Conservation (phyloP, 2,797 vertebrate genomes). For the Rhinichthys osculus region DNA sequence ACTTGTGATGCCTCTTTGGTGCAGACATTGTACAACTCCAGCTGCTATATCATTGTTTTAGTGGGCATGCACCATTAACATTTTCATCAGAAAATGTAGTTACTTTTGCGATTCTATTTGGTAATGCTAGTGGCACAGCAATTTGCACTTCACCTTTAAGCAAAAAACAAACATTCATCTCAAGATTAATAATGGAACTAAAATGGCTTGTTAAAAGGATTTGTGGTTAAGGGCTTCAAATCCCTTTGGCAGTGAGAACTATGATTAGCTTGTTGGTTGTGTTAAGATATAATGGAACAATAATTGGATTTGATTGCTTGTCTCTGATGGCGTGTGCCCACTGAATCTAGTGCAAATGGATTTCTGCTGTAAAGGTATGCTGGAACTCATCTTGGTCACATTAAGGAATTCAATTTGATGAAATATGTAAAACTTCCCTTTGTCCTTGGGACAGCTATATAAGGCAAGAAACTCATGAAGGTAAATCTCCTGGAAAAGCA, state of each 20-base stretch:
- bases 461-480: conserved; percentile 17
- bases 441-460: conserved; percentile 20
- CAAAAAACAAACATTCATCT: conserved; percentile 10
- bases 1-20: no score
- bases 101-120: not conserved
- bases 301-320: conserved; percentile 29
- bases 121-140: not conserved
- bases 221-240: not conserved
- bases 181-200: not conserved
- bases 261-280: conserved; percentile 34
- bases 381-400: conserved; percentile 18
- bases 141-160: not conserved
- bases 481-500: conserved; percentile 1
- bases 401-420: conserved; percentile 27
- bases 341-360: conserved; percentile 10
- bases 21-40: no score
- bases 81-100: not conserved
- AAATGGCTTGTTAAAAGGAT: conserved; percentile 23
- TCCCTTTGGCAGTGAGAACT: conserved; percentile 8
- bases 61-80: not conserved
- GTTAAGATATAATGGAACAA: conserved; percentile 20
- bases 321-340: not conserved
- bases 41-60: not conserved
- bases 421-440: conserved; percentile 28
- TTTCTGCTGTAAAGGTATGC: conserved; percentile 29